phyloP scores from a whole-genome alignment of 2,113 vertebrate genomes.

The Choloepus hoffmanni region DNA sequence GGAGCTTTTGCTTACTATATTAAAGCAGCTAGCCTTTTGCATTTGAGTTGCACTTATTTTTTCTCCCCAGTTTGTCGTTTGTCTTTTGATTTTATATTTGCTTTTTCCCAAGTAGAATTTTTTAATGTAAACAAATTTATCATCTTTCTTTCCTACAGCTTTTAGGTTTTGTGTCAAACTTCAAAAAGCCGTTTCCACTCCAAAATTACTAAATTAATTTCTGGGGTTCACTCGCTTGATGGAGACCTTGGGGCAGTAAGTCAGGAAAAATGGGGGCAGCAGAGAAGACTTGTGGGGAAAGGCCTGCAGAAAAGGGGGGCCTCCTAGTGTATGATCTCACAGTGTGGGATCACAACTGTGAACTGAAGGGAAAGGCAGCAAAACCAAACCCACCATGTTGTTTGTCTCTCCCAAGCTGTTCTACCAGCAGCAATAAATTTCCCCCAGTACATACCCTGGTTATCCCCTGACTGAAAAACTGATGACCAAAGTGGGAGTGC shows the following conservation, averaged over 20 bases:
- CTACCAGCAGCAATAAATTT: background rate
- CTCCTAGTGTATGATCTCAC: background rate
- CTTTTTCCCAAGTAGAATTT: background rate
- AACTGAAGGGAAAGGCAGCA: background rate
- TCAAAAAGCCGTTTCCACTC: background rate
- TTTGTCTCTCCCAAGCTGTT: background rate
- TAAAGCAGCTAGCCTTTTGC: background rate
- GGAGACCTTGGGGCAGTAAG: background rate
- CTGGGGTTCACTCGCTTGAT: background rate
- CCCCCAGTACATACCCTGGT: background rate
- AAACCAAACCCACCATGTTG: background rate
- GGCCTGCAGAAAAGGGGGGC: background rate
- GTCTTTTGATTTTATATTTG: background rate
- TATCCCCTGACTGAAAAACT: conserved; percentile 36
- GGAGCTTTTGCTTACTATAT: background rate
- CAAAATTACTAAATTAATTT: background rate
- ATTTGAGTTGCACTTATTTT: background rate
- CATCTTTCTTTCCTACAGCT: background rate
- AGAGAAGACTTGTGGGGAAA: background rate
- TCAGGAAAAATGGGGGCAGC: background rate
- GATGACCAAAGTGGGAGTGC: background rate
- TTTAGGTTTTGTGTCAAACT: conserved; percentile 18
- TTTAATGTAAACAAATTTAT: background rate
- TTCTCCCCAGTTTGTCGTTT: background rate
- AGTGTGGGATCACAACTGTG: background rate